Conservation (phyloP, 2,888 invertebrate genomes). For the Agrochola macilenta region DNA sequence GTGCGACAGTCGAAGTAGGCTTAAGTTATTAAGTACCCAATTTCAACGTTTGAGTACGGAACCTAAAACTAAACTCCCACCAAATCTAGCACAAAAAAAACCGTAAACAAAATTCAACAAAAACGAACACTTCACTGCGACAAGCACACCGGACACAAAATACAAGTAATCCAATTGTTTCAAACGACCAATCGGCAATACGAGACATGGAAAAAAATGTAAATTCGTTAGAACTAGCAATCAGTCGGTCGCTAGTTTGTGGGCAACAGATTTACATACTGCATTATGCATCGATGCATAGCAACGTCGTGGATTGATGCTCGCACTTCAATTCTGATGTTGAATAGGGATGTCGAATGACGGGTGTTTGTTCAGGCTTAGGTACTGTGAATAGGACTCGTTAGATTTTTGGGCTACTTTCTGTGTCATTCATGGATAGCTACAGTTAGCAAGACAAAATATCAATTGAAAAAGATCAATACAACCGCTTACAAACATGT, state of each 20-base stretch:
- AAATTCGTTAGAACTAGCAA: conserved; percentile 71
- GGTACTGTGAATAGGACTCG: neutral
- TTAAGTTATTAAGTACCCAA: neutral
- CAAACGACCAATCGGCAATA: conserved; percentile 63
- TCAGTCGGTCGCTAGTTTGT: conserved; percentile 70
- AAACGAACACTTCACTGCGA: conserved; percentile 10
- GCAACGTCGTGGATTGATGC: conserved; percentile 66
- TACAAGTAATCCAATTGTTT: conserved; percentile 63
- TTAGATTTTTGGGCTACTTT: neutral
- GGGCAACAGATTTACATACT: conserved; percentile 66
- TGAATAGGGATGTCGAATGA: conserved; percentile 20
- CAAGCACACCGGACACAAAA: conserved; percentile 54
- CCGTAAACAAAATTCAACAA: neutral
- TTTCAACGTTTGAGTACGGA: neutral
- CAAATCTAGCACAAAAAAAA: neutral
- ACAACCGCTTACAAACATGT: neutral
- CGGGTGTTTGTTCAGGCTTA: conserved; percentile 34
- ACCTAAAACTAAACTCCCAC: neutral
- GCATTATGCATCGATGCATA: conserved; percentile 68
- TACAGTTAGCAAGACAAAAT: neutral
- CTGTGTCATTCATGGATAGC: neutral
- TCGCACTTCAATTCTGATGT: conserved; percentile 53
- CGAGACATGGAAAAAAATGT: conserved; percentile 63
- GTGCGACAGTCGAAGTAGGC: neutral
- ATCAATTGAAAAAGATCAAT: neutral